A percentile compares a stretch with the other conserved stretches of the same genome.
These are phyloP conservation scores for Rallus limicola DNA, from an alignment of 2,113 vertebrate species.

Conservation along the genomic window DNA sequence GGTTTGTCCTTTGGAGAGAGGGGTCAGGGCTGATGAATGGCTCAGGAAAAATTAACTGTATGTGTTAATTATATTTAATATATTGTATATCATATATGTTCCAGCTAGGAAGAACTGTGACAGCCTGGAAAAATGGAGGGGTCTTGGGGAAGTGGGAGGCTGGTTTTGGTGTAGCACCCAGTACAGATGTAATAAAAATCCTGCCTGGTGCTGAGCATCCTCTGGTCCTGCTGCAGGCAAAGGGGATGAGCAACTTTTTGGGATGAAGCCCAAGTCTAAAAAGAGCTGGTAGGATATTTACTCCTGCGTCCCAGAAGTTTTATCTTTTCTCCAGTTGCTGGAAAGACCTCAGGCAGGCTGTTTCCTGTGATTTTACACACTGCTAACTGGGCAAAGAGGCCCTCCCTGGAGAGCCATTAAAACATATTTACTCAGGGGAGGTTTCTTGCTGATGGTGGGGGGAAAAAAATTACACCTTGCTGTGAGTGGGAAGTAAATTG, in stretches of 20 bases:
- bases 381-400: background rate
- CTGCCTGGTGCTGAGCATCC: background rate
- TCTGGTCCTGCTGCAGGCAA: background rate
- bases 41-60: background rate
- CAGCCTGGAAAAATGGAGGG: background rate
- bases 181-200: background rate
- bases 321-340: constrained; percentile 3
- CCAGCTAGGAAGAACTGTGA: background rate
- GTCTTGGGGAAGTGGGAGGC: background rate
- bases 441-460: background rate
- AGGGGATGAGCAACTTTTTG: background rate
- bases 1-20: background rate
- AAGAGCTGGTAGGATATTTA: background rate
- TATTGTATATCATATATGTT: background rate
- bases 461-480: background rate
- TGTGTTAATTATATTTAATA: background rate
- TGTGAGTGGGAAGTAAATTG: background rate
- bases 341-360: background rate
- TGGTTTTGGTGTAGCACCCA: background rate
- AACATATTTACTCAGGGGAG: background rate
- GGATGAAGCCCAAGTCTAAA: background rate
- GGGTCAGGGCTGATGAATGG: background rate
- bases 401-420: background rate
- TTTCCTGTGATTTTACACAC: constrained; percentile 17
- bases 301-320: background rate